Evolutionary conservation across 2,797 vertebrate genomes (phyloP), one percentile per base, ranked within the genome.

Genomic region (Oophaga sylvatica): DNA sequence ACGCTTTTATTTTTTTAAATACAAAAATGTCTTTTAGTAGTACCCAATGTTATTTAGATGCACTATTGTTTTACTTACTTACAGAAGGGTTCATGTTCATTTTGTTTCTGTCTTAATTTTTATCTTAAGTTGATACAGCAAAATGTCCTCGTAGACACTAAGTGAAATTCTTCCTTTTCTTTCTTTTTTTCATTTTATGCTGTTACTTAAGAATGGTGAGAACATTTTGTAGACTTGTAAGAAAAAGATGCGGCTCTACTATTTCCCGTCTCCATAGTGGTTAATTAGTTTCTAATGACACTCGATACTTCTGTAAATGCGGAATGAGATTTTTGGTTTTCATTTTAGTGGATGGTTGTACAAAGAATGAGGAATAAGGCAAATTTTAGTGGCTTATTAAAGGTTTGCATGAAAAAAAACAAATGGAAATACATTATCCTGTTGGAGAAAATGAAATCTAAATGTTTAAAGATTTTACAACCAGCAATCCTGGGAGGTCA

Each of bases 181-280:
- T 87, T 15, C 56, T 87, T 89, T 48, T 62, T 85, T 63, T 22
- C 45, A 80, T 91, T 91, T 90, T 91, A 63, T 90, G 20, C 67
- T 90, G 86, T 90, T 92, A 89, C 77, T 90, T 92, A 92, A 93
- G 90, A 92, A 92, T 87, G 85, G 83, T 91, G 88, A 91, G 89
- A 91, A 88, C 85, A 10, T 35, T 88, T 91, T 91, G 82, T 16
- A 89, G 76, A 29, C 17, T 60, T 22, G 0, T 91, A 7, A 81
- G 82, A 90, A 84, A 82, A 71, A 73, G 87, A 88, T 80, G 78
- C 31, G 76, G 67, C 88, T 88, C 87, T 90, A 81, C 67, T 56
- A 59, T 86, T 89, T 48, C 91, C 70, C 56, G 85, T 80, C 87
- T 89, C 84, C 90, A 68, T 90, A 90, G 70, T 67, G 87, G 60